These are phyloP conservation scores for Meiosimyza decipiens DNA, from an alignment of 2,888 invertebrate genomes.

Conservation along the genomic window DNA sequence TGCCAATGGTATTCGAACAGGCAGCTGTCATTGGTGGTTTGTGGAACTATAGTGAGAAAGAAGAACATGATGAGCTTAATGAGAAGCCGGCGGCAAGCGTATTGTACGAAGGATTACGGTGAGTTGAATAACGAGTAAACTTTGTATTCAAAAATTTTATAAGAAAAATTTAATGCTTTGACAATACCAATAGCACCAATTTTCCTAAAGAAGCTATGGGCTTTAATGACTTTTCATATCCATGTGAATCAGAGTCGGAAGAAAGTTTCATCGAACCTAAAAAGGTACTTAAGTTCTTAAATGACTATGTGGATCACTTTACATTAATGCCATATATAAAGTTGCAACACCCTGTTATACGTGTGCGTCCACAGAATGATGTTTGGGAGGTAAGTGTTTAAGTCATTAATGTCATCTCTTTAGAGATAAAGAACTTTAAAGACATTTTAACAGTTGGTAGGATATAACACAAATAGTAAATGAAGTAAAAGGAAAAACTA, in stretches of 20 bases:
- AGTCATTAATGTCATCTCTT: no score
- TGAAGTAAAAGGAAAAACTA: no score
- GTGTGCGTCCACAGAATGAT: conserved; percentile 69
- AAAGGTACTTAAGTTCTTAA: conserved; percentile 80
- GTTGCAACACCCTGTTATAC: conserved; percentile 71
- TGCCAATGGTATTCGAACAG: conserved; percentile 81
- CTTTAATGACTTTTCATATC: conserved; percentile 85
- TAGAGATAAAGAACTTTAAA: no score
- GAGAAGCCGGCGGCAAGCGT: conserved; percentile 88
- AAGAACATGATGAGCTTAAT: conserved; percentile 75
- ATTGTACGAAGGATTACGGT: conserved; percentile 92
- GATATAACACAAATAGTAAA: no score
- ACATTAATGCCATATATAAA: conserved; percentile 74
- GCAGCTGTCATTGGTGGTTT: conserved; percentile 84
- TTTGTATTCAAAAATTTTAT: background rate
- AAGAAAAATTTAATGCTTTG: background rate
- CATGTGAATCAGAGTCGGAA: conserved; percentile 67
- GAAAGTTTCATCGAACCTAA: conserved; percentile 80
- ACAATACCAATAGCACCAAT: conserved; percentile 76
- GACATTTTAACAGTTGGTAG: no score
- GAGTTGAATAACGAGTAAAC: conserved; percentile 47
- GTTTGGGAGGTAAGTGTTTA: conserved; percentile 72
- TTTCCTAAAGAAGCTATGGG: conserved; percentile 95
- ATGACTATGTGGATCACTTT: conserved; percentile 78
- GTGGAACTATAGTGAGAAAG: conserved; percentile 87